These are phyloP conservation scores for Siphamia tubifer DNA, from an alignment of 2,113 vertebrate species.

Conservation along the genomic window DNA sequence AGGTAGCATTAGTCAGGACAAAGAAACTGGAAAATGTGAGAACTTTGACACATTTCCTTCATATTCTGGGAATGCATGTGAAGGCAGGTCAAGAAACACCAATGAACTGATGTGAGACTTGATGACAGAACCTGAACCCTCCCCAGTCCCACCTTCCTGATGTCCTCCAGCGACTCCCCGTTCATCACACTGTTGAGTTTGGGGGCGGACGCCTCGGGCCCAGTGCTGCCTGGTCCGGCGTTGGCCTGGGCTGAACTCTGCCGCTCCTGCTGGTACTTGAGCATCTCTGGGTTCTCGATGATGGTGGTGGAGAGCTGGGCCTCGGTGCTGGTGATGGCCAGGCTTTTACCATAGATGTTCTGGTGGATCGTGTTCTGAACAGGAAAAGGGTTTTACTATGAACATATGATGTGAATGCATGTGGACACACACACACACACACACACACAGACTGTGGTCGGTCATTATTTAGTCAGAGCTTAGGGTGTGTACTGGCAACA, in stretches of 20 bases:
- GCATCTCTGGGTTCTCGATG: slow-evolving; percentile 98
- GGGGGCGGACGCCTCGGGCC: slow-evolving; percentile 74
- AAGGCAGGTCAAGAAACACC: too few relatives aligned
- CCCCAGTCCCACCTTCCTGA: slow-evolving; percentile 85
- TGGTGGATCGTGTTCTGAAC: slow-evolving; percentile 93
- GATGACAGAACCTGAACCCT: not conserved
- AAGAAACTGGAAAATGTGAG: too few relatives aligned
- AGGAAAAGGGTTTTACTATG: too few relatives aligned
- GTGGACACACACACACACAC: too few relatives aligned
- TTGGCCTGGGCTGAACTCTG: slow-evolving; percentile 80
- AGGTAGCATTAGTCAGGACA: too few relatives aligned
- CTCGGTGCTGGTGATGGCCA: slow-evolving; percentile 92
- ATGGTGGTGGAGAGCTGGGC: slow-evolving; percentile 93
- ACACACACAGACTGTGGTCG: too few relatives aligned
- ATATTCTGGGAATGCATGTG: too few relatives aligned
- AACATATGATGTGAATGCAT: too few relatives aligned
- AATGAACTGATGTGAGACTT: too few relatives aligned
- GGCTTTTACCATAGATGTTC: slow-evolving; percentile 96
- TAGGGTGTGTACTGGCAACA: too few relatives aligned
- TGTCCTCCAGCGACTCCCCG: slow-evolving; percentile 96
- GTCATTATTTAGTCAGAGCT: too few relatives aligned
- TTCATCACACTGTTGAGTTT: slow-evolving; percentile 94
- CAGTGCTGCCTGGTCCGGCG: not conserved
- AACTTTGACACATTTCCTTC: too few relatives aligned
- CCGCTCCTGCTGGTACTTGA: slow-evolving; percentile 90